phyloP scores from a whole-genome alignment of 2,113 vertebrate species.

The Corynorhinus townsendii region DNA sequence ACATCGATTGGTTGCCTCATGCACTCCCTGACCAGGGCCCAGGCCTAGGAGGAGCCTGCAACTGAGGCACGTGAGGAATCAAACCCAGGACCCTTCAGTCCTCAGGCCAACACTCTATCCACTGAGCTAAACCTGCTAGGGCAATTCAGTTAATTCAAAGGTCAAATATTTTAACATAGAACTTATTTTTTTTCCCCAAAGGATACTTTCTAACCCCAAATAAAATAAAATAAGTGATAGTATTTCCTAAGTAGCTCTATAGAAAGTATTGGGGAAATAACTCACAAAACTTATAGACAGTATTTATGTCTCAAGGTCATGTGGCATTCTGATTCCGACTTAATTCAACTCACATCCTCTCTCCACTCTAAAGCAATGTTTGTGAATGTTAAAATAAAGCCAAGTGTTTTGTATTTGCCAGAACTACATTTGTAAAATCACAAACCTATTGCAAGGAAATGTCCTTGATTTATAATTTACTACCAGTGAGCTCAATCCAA shows the following conservation, averaged over 20 bases:
- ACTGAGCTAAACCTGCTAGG: too few species aligned
- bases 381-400: constrained; percentile 41
- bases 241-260: not conserved
- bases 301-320: not conserved
- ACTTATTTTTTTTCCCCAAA: not conserved
- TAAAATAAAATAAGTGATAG: not conserved
- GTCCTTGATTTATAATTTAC: constrained; percentile 33
- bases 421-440: not conserved
- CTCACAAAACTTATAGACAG: not conserved
- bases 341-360: not conserved
- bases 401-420: constrained; percentile 27
- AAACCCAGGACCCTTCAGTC: too few species aligned
- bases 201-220: not conserved
- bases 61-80: too few species aligned
- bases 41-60: too few species aligned
- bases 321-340: not conserved
- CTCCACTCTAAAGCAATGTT: not conserved
- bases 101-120: too few species aligned
- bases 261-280: not conserved
- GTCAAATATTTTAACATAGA: not conserved
- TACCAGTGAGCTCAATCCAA: constrained; percentile 4
- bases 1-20: too few species aligned
- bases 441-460: not conserved
- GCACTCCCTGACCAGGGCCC: too few species aligned
- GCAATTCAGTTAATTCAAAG: not conserved